Evolutionary conservation across 1,140 invertebrate species (phyloP).

Genomic region (Conopomorpha cramerella): DNA sequence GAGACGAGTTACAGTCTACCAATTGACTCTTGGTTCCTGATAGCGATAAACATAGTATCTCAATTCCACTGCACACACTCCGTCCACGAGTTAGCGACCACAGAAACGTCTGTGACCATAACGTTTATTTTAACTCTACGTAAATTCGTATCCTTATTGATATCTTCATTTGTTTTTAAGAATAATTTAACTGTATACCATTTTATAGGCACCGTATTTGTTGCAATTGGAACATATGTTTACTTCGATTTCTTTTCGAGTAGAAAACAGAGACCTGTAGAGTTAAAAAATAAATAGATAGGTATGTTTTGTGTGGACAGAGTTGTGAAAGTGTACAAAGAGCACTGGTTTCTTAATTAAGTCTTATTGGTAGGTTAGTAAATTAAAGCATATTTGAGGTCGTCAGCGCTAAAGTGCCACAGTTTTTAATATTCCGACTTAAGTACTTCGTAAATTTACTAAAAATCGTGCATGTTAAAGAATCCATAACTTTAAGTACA

Average conservation of each 20-base stretch:
- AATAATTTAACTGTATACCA: constrained; percentile 39
- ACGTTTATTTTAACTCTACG: constrained; percentile 46
- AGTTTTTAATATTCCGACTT: no score
- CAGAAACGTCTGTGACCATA: constrained; percentile 37
- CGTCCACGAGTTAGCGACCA: constrained; percentile 39
- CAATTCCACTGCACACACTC: constrained; percentile 40
- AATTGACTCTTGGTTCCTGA: constrained; percentile 22
- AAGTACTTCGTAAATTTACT: no score
- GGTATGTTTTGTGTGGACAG: no score
- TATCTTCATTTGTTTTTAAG: constrained; percentile 46
- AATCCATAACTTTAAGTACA: no score
- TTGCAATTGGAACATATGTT: constrained; percentile 34
- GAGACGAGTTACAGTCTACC: constrained; percentile 12
- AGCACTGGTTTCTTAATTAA: no score
- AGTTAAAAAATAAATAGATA: no score
- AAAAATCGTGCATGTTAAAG: no score
- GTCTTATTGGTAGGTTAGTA: no score
- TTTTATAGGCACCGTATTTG: constrained; percentile 28
- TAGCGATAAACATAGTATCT: constrained; percentile 28
- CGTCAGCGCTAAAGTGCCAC: no score
- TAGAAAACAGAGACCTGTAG: constrained; percentile 28
- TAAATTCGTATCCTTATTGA: constrained; percentile 40
- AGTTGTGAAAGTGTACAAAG: no score
- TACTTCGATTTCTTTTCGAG: constrained; percentile 40
- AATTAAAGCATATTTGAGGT: no score